These are phyloP conservation scores for Xiphophorus birchmanni DNA, from an alignment of 2,797 vertebrate genomes.

Conservation along the genomic window DNA sequence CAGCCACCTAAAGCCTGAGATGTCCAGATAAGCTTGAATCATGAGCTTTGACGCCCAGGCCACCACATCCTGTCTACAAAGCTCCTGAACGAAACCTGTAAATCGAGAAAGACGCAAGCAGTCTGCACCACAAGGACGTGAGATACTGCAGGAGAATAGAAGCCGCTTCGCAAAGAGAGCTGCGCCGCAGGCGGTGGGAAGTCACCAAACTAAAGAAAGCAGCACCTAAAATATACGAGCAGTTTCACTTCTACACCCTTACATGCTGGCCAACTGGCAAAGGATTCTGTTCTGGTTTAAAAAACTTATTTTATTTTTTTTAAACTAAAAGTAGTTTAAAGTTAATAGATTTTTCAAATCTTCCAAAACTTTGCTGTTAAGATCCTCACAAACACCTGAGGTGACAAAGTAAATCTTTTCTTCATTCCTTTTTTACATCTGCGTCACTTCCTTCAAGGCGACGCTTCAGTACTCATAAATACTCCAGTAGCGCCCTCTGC, in stretches of 20 bases:
- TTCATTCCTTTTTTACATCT: background rate
- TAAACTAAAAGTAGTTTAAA: background rate
- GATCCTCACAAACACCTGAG: background rate
- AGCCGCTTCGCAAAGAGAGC: background rate
- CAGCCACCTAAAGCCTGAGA: constrained; percentile 10
- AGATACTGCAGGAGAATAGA: constrained; percentile 17
- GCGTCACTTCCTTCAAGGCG: background rate
- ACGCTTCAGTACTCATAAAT: background rate
- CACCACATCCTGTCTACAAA: constrained; percentile 64
- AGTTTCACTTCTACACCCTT: background rate
- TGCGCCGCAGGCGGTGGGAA: background rate
- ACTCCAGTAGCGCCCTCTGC: constrained; percentile 34
- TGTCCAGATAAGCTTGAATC: constrained; percentile 55
- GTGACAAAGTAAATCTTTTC: background rate
- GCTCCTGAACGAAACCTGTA: constrained; percentile 20
- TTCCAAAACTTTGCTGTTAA: background rate
- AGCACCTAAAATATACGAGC: background rate
- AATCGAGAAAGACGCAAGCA: constrained; percentile 2
- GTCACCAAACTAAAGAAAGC: background rate
- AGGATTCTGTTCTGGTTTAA: background rate
- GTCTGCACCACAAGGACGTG: constrained; percentile 15
- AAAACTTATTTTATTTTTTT: background rate
- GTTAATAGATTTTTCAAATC: background rate
- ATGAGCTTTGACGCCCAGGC: constrained; percentile 5
- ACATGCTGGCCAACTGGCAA: background rate